Percentiles rank a stretch among this genome's conserved stretches.
phyloP scores from a whole-genome alignment of 2,797 vertebrate genomes.

The Diplodus sargus region DNA sequence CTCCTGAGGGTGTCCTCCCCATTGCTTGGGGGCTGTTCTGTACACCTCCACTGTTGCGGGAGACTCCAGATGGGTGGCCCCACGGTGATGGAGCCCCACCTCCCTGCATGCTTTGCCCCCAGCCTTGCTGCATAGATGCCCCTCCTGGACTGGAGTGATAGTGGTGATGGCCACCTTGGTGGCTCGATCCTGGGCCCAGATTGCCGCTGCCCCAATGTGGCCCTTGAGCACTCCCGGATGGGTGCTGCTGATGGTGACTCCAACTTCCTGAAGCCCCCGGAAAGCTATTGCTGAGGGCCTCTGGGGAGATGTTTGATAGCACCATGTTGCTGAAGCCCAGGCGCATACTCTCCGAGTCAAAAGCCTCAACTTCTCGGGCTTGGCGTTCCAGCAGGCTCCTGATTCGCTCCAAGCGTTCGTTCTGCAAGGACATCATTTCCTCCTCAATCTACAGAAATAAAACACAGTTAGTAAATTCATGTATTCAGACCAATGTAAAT shows the following conservation, averaged over 20 bases:
- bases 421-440: constrained; percentile 97
- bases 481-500: neutral
- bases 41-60: constrained; percentile 90
- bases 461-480: neutral
- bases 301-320: constrained; percentile 96
- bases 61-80: constrained; percentile 91
- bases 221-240: constrained; percentile 89
- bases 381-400: constrained; percentile 97
- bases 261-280: constrained; percentile 93
- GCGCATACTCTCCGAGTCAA: constrained; percentile 99
- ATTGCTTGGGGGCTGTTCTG: constrained; percentile 98
- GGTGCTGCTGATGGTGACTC: constrained; percentile 89
- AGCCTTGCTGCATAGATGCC: constrained; percentile 91
- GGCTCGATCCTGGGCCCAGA: constrained; percentile 81
- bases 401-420: constrained; percentile 95
- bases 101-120: constrained; percentile 93
- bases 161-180: constrained; percentile 89
- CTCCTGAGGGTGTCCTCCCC: constrained; percentile 96
- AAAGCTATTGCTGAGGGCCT: constrained; percentile 97
- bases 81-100: constrained; percentile 89
- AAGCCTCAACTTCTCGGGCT: constrained; percentile 97
- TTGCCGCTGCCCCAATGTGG: constrained; percentile 89
- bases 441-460: constrained; percentile 92
- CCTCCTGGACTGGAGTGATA: constrained; percentile 93
- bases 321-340: constrained; percentile 99